Base-by-base conservation (phyloP, 2,888 invertebrate genomes). In the Emmelina monodactyla region DNA sequence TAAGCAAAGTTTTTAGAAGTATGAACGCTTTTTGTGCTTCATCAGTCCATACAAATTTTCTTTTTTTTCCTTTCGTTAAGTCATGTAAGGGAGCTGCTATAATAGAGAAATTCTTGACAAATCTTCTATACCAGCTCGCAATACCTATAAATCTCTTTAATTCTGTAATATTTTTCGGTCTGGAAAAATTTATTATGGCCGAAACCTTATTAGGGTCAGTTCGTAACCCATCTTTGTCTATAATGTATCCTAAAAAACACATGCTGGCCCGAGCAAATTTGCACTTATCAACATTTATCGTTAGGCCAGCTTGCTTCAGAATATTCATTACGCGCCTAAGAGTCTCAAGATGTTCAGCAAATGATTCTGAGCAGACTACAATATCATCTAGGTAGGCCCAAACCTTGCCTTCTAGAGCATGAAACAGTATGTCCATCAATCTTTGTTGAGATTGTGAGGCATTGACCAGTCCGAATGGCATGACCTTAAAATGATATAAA, bases 361-460 rank as follows among this genome's bases (percentile, higher is more conserved):
- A 29, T 4, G 12, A 4, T 29, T 29, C 29, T 3, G 4, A 4
- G 12, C 12, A 4, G 10, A 45, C 22, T 3, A 45, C 30, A 9
- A 41, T 37, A n/a, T 43, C 42, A 39, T 43, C 43, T 6, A 43
- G 12, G 13, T 42, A 45, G 12, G 32, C 32, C 29, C 37, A 45
- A 5, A 43, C 37, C 10, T 12, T 12, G 6, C 31, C 31, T 2
- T 29, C 12, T 7, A n/a, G 4, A 9, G 12, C 14, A 11, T 6
- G 7, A 31, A 35, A 35, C 1, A 35, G 22, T 14, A 13, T 22
- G 13, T 35, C 33, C 42, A 40, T 31, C n/a, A 38, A 28, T 30
- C 37, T 13, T 31, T 35, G 30, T 16, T 38, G 40, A 5, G 35
- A 10, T 10, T 35, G 37, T 1, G 41, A 36, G 2, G 41, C 37